phyloP scores from a whole-genome alignment of 1,140 invertebrate species.

The Trichomalopsis sarcophagae region DNA sequence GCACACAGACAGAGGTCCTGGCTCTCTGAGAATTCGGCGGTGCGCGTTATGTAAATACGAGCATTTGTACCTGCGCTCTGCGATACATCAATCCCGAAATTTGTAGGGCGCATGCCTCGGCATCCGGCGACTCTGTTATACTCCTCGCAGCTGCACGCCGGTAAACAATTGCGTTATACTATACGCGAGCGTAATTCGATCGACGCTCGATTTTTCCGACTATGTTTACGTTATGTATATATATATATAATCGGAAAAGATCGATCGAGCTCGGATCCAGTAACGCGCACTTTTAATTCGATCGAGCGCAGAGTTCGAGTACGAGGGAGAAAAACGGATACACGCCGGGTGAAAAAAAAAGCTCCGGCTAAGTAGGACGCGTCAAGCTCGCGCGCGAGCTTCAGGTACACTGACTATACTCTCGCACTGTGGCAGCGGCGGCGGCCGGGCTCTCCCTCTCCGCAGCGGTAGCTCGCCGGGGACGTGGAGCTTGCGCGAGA shows the following conservation, averaged over 20 bases:
- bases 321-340: too few relatives aligned
- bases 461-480: background rate
- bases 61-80: conserved; percentile 72
- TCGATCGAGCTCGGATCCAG: conserved; percentile 30
- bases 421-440: too few relatives aligned
- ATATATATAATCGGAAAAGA: too few relatives aligned
- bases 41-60: conserved; percentile 60
- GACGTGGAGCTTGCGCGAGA: conserved; percentile 51
- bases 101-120: conserved; percentile 73
- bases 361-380: background rate
- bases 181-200: background rate
- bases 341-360: too few relatives aligned
- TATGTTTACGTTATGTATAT: too few relatives aligned
- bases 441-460: conserved; percentile 9
- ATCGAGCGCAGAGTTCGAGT: too few relatives aligned
- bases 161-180: background rate
- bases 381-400: background rate
- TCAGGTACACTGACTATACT: background rate
- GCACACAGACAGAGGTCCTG: too few relatives aligned
- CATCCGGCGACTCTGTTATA: conserved; percentile 54
- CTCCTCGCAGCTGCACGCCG: background rate
- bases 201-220: background rate
- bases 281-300: too few relatives aligned
- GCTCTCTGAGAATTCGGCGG: background rate
- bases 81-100: conserved; percentile 73